Conservation (phyloP, 2,888 invertebrate genomes). For the Ophion ellenae region DNA sequence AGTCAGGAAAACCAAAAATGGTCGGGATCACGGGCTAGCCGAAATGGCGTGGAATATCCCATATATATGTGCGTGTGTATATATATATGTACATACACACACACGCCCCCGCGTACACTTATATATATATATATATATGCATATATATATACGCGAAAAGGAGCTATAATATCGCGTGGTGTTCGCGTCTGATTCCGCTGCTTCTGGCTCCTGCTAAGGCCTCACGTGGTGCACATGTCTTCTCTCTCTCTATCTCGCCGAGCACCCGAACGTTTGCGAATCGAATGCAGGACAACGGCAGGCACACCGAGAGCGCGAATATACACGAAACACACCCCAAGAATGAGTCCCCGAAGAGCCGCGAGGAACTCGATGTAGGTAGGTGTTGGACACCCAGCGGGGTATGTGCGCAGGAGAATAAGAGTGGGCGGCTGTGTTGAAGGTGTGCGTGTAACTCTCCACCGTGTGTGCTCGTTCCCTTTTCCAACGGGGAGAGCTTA, state of each 20-base stretch:
- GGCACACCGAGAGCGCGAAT: constrained; percentile 20
- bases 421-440: constrained; percentile 78
- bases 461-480: constrained; percentile 28
- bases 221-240: constrained; percentile 70
- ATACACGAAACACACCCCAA: constrained; percentile 48
- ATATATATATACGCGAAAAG: constrained; percentile 4
- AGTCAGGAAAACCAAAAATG: no score
- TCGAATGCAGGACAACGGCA: neutral
- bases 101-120: neutral
- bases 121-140: neutral
- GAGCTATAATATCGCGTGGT: constrained; percentile 57
- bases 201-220: constrained; percentile 63
- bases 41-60: no score
- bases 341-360: constrained; percentile 40
- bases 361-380: constrained; percentile 73
- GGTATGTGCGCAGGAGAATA: constrained; percentile 72
- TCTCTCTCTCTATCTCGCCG: constrained; percentile 54
- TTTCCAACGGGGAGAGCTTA: constrained; percentile 12
- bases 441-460: constrained; percentile 57
- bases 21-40: no score
- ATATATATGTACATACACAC: no score
- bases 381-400: constrained; percentile 83
- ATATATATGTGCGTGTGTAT: no score
- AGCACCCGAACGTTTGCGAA: constrained; percentile 70
- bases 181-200: constrained; percentile 59